phyloP scores from a whole-genome alignment of 2,888 invertebrate species.

The Branchellion lobata region DNA sequence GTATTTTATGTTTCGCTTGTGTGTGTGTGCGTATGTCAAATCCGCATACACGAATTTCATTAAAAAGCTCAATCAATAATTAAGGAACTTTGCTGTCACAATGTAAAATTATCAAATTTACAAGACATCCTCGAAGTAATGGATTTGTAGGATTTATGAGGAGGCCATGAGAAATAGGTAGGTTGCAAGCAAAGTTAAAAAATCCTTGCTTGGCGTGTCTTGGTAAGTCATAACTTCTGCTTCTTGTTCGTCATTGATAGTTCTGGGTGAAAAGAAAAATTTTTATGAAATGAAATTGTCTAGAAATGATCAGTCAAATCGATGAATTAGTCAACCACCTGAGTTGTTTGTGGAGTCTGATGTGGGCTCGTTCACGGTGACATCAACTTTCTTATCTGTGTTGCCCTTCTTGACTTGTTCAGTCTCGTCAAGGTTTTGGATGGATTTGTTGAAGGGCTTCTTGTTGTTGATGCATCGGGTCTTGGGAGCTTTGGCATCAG shows the following conservation, averaged over 20 bases:
- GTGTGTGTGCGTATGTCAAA: no score
- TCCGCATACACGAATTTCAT: no score
- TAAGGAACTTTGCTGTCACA: slow-evolving; percentile 1
- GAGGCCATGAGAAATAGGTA: no score
- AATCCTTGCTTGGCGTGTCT: not conserved
- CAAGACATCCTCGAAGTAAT: not conserved
- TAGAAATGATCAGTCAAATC: no score
- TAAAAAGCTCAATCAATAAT: no score
- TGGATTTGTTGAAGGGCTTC: not conserved
- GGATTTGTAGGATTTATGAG: no score
- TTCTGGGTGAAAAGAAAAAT: not conserved
- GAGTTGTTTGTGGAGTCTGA: not conserved
- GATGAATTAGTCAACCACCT: no score
- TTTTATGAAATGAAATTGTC: no score
- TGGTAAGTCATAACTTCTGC: not conserved
- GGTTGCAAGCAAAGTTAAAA: no score
- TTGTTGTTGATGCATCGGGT: not conserved
- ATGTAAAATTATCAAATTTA: not conserved
- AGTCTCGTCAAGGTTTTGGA: not conserved
- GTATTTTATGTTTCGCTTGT: no score
- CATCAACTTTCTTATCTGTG: not conserved
- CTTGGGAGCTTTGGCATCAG: not conserved
- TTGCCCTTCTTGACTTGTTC: not conserved
- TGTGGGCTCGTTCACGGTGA: not conserved
- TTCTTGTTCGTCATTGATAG: not conserved